Conservation (phyloP, 2,797 vertebrate species). For the Enteromius fasciolatus region DNA sequence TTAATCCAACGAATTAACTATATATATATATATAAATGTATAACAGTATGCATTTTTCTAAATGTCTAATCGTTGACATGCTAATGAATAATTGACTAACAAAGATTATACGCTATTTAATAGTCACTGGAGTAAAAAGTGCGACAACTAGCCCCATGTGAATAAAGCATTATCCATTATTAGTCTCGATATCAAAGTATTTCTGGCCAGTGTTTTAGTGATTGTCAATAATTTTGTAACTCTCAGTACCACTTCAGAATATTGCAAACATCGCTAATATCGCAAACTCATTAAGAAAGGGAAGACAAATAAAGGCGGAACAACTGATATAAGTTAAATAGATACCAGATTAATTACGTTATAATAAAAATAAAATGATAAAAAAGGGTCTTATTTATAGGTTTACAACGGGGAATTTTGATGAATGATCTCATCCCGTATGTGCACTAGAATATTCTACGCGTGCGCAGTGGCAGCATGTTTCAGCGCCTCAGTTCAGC, state of each 20-base stretch:
- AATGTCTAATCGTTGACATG: neutral
- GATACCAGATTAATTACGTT: neutral
- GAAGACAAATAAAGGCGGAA: neutral
- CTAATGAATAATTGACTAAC: neutral
- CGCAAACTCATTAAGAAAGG: neutral
- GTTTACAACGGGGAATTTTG: conserved; percentile 32
- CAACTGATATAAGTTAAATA: no score
- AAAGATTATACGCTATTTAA: neutral
- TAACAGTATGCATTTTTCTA: no score
- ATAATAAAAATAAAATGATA: neutral
- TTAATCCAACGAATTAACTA: neutral
- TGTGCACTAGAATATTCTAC: conserved; percentile 82
- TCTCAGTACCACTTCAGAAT: neutral
- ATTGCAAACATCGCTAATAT: neutral
- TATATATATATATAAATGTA: neutral
- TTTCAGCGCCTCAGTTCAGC: conserved; percentile 75
- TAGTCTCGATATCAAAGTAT: neutral
- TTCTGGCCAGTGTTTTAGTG: neutral
- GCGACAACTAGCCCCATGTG: neutral
- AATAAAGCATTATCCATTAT: neutral
- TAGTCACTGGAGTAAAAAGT: neutral
- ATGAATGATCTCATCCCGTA: conserved; percentile 56
- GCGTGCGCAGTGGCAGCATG: conserved; percentile 80
- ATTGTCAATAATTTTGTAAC: neutral
- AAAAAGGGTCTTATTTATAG: neutral